Evolutionary conservation across 2,113 vertebrate genomes (phyloP), one percentile per base, ranked within the genome.

Genomic region (Astur gentilis): DNA sequence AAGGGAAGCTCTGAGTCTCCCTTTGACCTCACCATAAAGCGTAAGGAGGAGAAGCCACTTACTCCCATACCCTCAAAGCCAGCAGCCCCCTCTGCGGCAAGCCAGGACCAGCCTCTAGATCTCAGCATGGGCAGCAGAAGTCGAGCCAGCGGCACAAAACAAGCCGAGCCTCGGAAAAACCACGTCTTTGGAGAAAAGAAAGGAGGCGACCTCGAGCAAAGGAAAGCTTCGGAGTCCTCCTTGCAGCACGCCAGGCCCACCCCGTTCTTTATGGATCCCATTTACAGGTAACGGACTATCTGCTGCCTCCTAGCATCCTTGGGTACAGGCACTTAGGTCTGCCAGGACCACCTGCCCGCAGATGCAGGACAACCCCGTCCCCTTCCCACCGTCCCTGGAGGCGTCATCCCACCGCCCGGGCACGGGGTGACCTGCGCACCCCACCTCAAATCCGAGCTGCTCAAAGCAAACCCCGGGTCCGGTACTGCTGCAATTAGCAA

Each of bases 251-350:
- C 99, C 87, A 98, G 99, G 93, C 99, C 99, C 38, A 99, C 99
- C 15, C 99, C 99, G 2, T 99, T 99, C 98, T 99, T 99, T 96
- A 99, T 99, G 99, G 99, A 99, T 97, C 99, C 99, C n/a, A 99
- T 99, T 89, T 99, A 99, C 98, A 99, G 99, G 99, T 99, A 99
- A 98, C 2, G 15, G 67, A 11, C 29, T 34, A 3, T 17, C 34
- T 49, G 73, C 90, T 91, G 86, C 89, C 69, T 42, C 49, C 16
- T 3, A 10, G 47, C 75, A 64, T 72, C 87, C 52, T 67, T 61
- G 40, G 81, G 44, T 67, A 40, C 55, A 21, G 89, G 44, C 78
- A 25, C 40, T 17, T 29, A 25, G 50, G 14, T 11, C 36, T 67
- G 50, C 57, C 75, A 31, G 60, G 32, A 26, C 67, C 36, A 65